A percentile compares a stretch with the other conserved stretches of the same genome.
Evolutionary conservation across 1,140 invertebrate genomes (phyloP).

Genomic region (Lerema accius): DNA sequence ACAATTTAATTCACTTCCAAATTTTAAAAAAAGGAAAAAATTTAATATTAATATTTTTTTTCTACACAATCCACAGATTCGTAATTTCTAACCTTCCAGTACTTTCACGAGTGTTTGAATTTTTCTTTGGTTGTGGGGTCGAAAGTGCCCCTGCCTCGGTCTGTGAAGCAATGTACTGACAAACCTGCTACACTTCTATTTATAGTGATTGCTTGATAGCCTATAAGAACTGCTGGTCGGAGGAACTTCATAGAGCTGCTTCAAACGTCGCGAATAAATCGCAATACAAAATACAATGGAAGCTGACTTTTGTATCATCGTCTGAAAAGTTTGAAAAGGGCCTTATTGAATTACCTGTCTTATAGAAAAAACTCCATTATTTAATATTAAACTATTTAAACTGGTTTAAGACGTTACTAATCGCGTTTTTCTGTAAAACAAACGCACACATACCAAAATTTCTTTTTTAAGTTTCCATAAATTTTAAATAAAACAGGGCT

Average conservation of each 20-base stretch:
- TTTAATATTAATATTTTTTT: slow-evolving; percentile 25
- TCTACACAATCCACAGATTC: not conserved
- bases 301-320: not conserved
- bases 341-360: not conserved
- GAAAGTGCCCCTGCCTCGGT: slow-evolving; percentile 58
- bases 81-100: slow-evolving; percentile 67
- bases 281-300: no score
- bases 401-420: not conserved
- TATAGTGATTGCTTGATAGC: slow-evolving; percentile 60
- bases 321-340: not conserved
- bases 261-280: slow-evolving; percentile 15
- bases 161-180: slow-evolving; percentile 65
- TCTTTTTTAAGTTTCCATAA: no score
- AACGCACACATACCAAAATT: no score
- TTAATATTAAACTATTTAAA: not conserved
- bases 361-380: not conserved
- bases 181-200: slow-evolving; percentile 55
- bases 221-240: slow-evolving; percentile 35
- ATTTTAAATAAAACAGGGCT: no score
- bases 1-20: slow-evolving; percentile 5
- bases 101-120: slow-evolving; percentile 67
- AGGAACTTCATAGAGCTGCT: slow-evolving; percentile 55
- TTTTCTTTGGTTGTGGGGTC: slow-evolving; percentile 53
- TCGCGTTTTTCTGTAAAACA: not conserved
- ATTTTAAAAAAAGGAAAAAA: slow-evolving; percentile 14